Evolutionary conservation across 2,797 vertebrate species (phyloP), one percentile per base, ranked within the genome.

Genomic region (Sebastes trivittatus): DNA sequence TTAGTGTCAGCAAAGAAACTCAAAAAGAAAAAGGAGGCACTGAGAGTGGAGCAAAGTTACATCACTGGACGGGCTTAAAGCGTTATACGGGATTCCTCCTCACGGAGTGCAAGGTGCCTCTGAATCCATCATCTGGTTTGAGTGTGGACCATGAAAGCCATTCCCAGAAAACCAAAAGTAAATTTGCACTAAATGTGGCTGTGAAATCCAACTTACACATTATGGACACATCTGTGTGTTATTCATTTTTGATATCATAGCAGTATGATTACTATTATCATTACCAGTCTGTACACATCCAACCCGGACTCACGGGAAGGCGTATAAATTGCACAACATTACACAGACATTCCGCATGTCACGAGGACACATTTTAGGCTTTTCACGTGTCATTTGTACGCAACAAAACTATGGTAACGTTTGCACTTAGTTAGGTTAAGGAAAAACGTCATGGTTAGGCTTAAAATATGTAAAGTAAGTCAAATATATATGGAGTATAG

Each of bases 1-100:
- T 73, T 54, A 72, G 52, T 58, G 70, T 85, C 62, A 76, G 63
- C 34, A 75, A 78, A 79, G 70, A 78, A 71, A 70, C 20, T 49
- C 7, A 30, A 58, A 67, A 67, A 66, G 59, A 70, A 46, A 49
- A 38, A 46, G 1, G 16, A 49, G 32, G 49, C 18, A 36, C 68
- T 78, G 30, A 76, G 61, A 80, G 42, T 7, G 20, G 3, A 72
- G 65, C 22, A n/a, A 56, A 27, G 73, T 72, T 68, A 73, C 56
- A 69, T 78, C 62, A 80, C 22, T 52, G 27, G 25, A 27, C 52
- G 38, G 7, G 25, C 58, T 88, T 65, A 68, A 77, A 74, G 63
- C 22, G 58, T 73, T 30, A 72, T 34, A 42, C 18, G 59, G 27
- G 27, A 30, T 75, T 11, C 11, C 8, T 25, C 62, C 54, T 46